A percentile compares a stretch with the other conserved stretches of the same genome.
These are phyloP conservation scores for Microtus obscurus DNA, from an alignment of 2,797 vertebrate species.

Conservation along the genomic window DNA sequence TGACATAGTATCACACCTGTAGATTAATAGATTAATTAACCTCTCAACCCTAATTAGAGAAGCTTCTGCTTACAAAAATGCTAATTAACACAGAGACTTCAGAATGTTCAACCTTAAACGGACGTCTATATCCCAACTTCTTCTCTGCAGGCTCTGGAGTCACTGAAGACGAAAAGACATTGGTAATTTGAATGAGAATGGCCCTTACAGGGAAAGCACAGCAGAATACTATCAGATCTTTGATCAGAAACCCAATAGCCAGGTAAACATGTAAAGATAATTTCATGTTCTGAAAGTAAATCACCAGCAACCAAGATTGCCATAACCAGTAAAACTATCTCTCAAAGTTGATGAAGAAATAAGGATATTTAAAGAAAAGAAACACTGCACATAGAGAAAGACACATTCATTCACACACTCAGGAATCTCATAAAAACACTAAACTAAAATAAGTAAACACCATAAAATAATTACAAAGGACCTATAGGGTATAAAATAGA, in stretches of 20 bases:
- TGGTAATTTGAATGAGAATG: neutral
- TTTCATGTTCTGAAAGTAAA: neutral
- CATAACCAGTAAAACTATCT: neutral
- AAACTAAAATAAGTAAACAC: neutral
- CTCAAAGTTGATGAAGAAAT: neutral
- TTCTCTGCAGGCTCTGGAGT: neutral
- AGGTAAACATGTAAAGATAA: neutral
- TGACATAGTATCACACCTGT: no score
- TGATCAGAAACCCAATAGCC: neutral
- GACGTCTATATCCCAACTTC: neutral
- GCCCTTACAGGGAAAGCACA: neutral
- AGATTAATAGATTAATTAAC: neutral
- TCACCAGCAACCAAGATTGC: neutral
- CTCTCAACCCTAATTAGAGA: neutral
- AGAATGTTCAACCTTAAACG: neutral
- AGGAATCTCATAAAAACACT: neutral
- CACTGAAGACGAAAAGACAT: neutral
- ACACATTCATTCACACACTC: neutral
- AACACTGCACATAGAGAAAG: neutral
- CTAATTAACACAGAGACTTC: neutral
- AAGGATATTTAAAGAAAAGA: neutral
- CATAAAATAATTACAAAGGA: neutral
- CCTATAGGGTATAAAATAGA: neutral
- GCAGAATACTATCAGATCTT: neutral
- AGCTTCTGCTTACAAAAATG: neutral